A percentile compares a stretch with the other conserved stretches of the same genome.
Conservation (phyloP, 2,113 vertebrate species). For the Polypterus senegalus region DNA sequence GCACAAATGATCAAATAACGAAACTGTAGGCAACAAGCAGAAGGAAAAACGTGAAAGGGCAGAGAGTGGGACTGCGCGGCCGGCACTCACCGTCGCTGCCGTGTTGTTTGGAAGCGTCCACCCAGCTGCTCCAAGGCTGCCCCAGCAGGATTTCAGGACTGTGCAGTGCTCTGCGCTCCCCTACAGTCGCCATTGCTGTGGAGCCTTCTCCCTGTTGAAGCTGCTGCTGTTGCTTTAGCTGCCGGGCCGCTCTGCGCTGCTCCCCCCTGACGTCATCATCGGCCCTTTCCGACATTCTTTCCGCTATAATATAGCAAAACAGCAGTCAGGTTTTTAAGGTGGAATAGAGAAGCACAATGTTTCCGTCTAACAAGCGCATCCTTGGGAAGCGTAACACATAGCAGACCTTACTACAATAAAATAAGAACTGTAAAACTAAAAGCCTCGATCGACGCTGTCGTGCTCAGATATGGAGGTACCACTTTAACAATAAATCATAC, state of each 20-base stretch:
- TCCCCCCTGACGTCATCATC: conserved; percentile 93
- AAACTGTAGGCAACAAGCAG: not conserved
- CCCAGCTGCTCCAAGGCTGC: conserved; percentile 91
- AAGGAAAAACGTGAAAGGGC: not conserved
- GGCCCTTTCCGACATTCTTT: conserved; percentile 98
- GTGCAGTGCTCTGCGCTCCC: conserved; percentile 84
- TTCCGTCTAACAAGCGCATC: conserved; percentile 14
- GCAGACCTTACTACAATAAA: too few relatives aligned
- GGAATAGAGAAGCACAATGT: conserved; percentile 30
- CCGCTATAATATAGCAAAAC: conserved; percentile 87
- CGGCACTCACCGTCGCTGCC: conserved; percentile 79
- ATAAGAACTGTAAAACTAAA: too few relatives aligned
- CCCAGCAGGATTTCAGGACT: conserved; percentile 90
- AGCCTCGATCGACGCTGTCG: too few relatives aligned
- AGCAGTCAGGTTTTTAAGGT: conserved; percentile 38
- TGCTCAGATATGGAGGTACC: too few relatives aligned
- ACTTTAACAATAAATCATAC: too few relatives aligned
- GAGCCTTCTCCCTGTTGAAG: conserved; percentile 68
- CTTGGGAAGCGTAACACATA: too few relatives aligned
- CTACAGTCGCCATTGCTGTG: conserved; percentile 84
- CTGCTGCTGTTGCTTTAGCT: conserved; percentile 53
- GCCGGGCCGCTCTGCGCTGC: conserved; percentile 79
- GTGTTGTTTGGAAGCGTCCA: conserved; percentile 84
- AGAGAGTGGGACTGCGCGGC: not conserved
- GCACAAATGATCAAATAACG: not conserved